phyloP scores from a whole-genome alignment of 2,113 vertebrate genomes.

The Tragelaphus buxtoni region DNA sequence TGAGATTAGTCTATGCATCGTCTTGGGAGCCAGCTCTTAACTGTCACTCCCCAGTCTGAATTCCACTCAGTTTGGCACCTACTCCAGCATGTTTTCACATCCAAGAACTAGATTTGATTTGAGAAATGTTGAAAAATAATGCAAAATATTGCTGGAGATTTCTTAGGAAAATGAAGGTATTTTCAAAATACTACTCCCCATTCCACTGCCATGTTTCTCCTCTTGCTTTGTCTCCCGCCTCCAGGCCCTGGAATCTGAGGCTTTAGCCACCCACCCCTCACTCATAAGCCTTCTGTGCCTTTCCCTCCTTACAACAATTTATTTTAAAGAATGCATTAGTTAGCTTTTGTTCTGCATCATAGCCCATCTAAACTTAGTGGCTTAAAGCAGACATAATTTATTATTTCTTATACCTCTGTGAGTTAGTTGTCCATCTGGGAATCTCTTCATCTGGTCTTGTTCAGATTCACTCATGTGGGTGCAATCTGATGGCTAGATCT shows the following conservation, averaged over 20 bases:
- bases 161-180: background rate
- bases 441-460: background rate
- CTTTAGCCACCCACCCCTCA: background rate
- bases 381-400: background rate
- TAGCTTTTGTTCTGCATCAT: background rate
- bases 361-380: background rate
- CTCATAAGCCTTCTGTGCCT: background rate
- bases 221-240: background rate
- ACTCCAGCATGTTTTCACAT: background rate
- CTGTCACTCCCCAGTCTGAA: background rate
- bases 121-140: background rate
- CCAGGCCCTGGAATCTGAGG: rapidly evolving
- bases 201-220: background rate
- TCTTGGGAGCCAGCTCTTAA: background rate
- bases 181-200: background rate
- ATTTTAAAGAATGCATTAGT: background rate
- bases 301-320: background rate
- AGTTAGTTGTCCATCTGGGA: background rate
- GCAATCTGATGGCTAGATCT: background rate
- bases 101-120: background rate
- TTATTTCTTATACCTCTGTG: background rate
- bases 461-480: background rate
- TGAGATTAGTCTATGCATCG: background rate
- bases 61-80: background rate
- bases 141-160: background rate